These are phyloP conservation scores for Poecilus cupreus DNA, from an alignment of 2,888 invertebrate species.

Conservation along the genomic window DNA sequence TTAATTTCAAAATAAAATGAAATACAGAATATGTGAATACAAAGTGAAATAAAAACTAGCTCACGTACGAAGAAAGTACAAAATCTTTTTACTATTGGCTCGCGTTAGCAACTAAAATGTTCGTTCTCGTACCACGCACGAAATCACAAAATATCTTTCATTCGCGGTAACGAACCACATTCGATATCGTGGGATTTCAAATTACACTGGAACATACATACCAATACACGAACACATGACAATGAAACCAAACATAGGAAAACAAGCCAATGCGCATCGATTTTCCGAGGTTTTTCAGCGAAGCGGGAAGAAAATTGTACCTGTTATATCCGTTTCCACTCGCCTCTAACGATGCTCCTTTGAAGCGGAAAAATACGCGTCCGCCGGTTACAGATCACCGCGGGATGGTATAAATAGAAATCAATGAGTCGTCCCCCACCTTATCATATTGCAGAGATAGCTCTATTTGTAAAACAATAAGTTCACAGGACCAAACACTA, in stretches of 20 bases:
- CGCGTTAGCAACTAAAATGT: no score
- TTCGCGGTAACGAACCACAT: neutral
- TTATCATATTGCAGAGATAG: no score
- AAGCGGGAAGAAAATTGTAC: neutral
- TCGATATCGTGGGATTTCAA: neutral
- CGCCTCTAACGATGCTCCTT: neutral
- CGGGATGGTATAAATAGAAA: neutral
- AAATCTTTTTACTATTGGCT: no score
- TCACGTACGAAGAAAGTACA: no score
- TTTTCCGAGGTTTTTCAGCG: neutral
- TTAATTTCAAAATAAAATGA: no score
- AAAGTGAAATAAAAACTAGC: no score
- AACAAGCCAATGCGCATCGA: constrained; percentile 13
- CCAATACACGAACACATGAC: no score
- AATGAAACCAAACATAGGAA: constrained; percentile 1
- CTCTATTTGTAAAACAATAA: no score
- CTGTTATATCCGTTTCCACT: neutral
- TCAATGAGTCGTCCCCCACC: neutral
- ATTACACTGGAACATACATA: neutral
- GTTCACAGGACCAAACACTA: no score
- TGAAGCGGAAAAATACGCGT: neutral
- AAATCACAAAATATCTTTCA: neutral
- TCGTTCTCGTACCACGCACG: no score
- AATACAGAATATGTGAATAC: no score
- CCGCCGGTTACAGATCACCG: neutral